Conservation (phyloP, 2,113 vertebrate genomes). For the Corythornis madagascariensis region DNA sequence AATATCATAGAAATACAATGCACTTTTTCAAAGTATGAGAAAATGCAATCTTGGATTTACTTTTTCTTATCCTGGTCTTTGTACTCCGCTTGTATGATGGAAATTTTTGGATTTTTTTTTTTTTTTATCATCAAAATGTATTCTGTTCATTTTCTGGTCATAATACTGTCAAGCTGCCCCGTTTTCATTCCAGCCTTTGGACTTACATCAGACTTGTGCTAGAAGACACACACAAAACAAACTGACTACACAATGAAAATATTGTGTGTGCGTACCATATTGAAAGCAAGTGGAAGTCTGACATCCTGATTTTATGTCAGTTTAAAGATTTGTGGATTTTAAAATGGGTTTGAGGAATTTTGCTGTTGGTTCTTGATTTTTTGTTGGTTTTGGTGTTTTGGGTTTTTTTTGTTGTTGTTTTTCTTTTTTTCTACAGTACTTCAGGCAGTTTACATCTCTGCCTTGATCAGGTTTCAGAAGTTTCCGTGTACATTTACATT, state of each 20-base stretch:
- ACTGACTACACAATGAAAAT: background rate
- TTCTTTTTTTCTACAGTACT: background rate
- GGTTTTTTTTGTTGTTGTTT: background rate
- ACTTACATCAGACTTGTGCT: background rate
- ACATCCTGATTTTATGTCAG: background rate
- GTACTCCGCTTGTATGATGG: fast-evolving
- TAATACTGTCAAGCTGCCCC: background rate
- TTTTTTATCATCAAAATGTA: background rate
- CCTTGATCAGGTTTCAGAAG: background rate
- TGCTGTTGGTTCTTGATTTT: background rate
- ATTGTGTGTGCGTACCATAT: background rate
- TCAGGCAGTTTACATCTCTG: background rate
- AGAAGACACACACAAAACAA: background rate
- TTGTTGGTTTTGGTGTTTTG: too few relatives aligned
- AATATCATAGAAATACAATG: background rate
- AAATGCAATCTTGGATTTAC: background rate
- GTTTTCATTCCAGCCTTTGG: background rate
- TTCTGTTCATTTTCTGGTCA: background rate
- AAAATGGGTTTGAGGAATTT: background rate
- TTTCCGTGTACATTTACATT: background rate
- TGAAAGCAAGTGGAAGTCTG: background rate
- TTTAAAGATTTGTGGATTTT: background rate
- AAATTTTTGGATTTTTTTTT: background rate
- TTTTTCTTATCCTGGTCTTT: background rate
- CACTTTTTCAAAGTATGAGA: background rate